Evolutionary conservation across 2,888 invertebrate genomes (phyloP).

Genomic region (Drosophila kambysellisi): DNA sequence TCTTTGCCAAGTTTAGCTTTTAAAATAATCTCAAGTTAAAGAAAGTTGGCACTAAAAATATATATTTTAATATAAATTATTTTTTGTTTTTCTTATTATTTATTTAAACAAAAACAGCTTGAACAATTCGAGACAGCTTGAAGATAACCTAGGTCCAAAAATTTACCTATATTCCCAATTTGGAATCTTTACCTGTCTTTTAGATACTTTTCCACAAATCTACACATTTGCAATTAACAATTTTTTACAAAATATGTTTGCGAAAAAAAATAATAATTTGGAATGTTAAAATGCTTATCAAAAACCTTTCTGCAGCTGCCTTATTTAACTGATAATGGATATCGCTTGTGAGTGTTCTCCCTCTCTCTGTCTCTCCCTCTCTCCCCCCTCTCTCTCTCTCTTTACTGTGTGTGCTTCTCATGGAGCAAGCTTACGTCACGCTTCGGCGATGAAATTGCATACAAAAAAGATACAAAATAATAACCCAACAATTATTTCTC

Average conservation of each 20-base stretch:
- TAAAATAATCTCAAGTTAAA: background rate
- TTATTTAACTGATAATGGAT: background rate
- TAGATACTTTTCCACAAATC: background rate
- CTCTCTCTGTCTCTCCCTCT: background rate
- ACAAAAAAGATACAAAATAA: slow-evolving; percentile 2
- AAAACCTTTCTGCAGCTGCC: background rate
- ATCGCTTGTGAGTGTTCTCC: background rate
- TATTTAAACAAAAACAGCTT: background rate
- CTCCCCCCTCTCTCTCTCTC: background rate
- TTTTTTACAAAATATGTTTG: too few species aligned
- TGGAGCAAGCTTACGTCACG: slow-evolving; percentile 52
- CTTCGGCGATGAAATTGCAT: slow-evolving; percentile 52
- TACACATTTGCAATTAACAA: background rate
- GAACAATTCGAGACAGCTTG: background rate
- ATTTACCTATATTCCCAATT: background rate
- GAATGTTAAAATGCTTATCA: background rate
- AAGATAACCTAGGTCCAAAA: background rate
- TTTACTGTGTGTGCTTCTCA: background rate
- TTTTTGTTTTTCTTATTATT: background rate
- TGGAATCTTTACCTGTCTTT: background rate
- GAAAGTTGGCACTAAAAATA: background rate
- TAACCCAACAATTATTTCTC: background rate
- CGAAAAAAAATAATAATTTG: too few species aligned
- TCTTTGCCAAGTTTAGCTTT: background rate
- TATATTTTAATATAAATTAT: background rate